A percentile compares a stretch with the other conserved stretches of the same genome.
Evolutionary conservation across 1,140 invertebrate genomes (phyloP).

Genomic region (Drosophila pectinifera): DNA sequence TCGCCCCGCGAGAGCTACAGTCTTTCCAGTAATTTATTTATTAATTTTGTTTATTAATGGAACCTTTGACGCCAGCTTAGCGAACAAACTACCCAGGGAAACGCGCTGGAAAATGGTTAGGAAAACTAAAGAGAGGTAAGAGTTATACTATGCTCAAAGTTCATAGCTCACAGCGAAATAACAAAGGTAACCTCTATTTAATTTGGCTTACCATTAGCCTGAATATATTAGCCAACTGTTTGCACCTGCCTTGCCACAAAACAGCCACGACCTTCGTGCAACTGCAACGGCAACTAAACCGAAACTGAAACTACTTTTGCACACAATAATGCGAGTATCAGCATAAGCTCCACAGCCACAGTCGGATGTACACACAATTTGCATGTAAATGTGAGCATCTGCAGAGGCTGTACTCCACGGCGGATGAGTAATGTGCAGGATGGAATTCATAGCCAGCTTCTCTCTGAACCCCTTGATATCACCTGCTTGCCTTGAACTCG

Average conservation of each 20-base stretch:
- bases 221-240: conserved; percentile 13
- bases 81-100: too few species aligned
- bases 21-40: conserved; percentile 70
- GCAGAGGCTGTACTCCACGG: not conserved
- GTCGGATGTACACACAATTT: conserved; percentile 23
- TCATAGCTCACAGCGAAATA: not conserved
- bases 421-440: conserved; percentile 26
- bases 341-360: conserved; percentile 11
- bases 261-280: not conserved
- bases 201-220: conserved; percentile 10
- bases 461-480: too few species aligned
- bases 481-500: not conserved
- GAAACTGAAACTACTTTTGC: conserved; percentile 15
- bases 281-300: conserved; percentile 9
- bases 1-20: conserved; percentile 2
- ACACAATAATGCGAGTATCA: conserved; percentile 18
- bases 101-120: not conserved
- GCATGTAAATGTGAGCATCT: conserved; percentile 38
- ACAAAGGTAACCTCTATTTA: not conserved
- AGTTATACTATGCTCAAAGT: not conserved
- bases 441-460: not conserved
- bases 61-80: conserved; percentile 12
- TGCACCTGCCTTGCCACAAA: conserved; percentile 1
- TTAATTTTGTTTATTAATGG: conserved; percentile 75
- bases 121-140: too few species aligned